Evolutionary conservation across 2,797 vertebrate genomes (phyloP), one percentile per base, ranked within the genome.

Genomic region (Sylvia borin): DNA sequence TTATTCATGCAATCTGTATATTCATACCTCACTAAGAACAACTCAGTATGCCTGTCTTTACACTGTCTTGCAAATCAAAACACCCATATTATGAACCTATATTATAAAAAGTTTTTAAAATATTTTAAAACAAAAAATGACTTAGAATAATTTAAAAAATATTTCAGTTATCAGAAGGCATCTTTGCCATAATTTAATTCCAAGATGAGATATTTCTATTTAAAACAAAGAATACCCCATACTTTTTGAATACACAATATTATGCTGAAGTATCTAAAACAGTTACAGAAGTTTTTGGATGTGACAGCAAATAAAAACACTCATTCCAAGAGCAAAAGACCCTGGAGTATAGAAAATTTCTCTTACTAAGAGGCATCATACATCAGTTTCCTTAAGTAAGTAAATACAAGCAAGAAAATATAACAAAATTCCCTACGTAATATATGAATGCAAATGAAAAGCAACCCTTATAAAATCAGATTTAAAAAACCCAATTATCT

Each of bases 391-490:
- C 19, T 79, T 40, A 75, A 67, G 47, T 8, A 87, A 75, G 21
- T 81, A 84, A 77, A 85, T 22, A 54, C 7, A 86, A 54, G 32
- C 9, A 86, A 72, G 22, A 86, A 84, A 78, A 86, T 34, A 55
- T 7, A 87, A 51, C 5, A 38, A 10, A 36, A 54, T 66, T 78
- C 70, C 7, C 11, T 31, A 11, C 11, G 3, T 14, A 65, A 38
- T 50, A 86, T 55, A n/a, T 72, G 12, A 86, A 76, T 29, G 55
- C 8, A 81, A 87, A 85, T 79, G 20, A 70, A 87, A 70, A 85
- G 24, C 10, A 66, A 79, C 1, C 0, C 4, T 66, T 62, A 43
- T 2, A 65, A 79, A 89, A 82, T 54, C 36, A 72, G 21, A 75
- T 65, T 54, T 0, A 40, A 93, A 61, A 58, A 8, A 0, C 0